Percentiles rank a stretch among this genome's conserved stretches.
phyloP scores from a whole-genome alignment of 2,888 invertebrate genomes.

The Drosophila tanythrix region DNA sequence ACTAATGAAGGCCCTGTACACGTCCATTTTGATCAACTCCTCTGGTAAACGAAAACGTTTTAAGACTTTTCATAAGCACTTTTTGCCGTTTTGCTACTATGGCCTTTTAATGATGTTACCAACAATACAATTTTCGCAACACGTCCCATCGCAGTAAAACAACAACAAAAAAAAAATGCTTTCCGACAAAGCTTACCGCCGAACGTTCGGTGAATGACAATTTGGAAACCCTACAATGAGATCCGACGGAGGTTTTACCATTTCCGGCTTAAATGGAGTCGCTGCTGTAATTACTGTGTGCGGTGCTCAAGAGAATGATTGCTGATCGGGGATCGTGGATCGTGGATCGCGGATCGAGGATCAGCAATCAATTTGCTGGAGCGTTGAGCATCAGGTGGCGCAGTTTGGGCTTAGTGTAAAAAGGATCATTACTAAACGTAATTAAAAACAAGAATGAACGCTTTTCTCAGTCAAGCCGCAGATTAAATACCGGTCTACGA shows the following conservation, averaged over 20 bases:
- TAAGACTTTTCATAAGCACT: slow-evolving; percentile 73
- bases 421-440: neutral
- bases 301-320: neutral
- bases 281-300: slow-evolving; percentile 38
- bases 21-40: slow-evolving; percentile 70
- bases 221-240: slow-evolving; percentile 39
- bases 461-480: neutral
- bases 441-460: neutral
- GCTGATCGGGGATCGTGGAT: slow-evolving; percentile 1
- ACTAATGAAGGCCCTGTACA: slow-evolving; percentile 54
- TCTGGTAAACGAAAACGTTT: slow-evolving; percentile 82
- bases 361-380: slow-evolving; percentile 3
- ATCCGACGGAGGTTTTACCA: slow-evolving; percentile 33
- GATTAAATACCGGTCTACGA: too few relatives aligned
- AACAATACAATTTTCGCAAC: slow-evolving; percentile 42
- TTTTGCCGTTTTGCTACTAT: slow-evolving; percentile 38
- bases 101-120: slow-evolving; percentile 54
- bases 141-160: slow-evolving; percentile 13
- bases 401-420: neutral
- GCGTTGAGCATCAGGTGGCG: slow-evolving; percentile 11
- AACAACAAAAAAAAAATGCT: slow-evolving; percentile 12
- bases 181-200: slow-evolving; percentile 59
- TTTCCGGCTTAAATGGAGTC: slow-evolving; percentile 54
- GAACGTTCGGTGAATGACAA: slow-evolving; percentile 53
- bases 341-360: neutral